These are phyloP conservation scores for Parotocinclus haroldoi DNA, from an alignment of 2,797 vertebrate genomes.

Conservation along the genomic window DNA sequence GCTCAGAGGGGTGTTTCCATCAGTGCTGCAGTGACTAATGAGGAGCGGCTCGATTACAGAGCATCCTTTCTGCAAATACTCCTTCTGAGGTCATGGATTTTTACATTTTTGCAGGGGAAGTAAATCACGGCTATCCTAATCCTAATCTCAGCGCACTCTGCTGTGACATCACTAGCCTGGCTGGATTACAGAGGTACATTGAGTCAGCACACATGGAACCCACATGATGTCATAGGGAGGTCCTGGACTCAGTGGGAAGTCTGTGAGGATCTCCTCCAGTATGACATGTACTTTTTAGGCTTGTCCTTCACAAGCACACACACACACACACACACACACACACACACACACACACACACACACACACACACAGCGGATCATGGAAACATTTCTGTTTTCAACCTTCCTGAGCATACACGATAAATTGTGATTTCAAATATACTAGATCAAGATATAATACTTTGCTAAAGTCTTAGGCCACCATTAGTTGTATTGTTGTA, in stretches of 20 bases:
- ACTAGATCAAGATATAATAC: no score
- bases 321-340: background rate
- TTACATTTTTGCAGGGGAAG: conserved; percentile 15
- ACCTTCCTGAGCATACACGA: no score
- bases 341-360: background rate
- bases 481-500: no score
- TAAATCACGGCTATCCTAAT: conserved; percentile 13
- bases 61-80: background rate
- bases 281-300: background rate
- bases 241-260: conserved; percentile 14
- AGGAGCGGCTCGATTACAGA: conserved; percentile 10
- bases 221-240: conserved; percentile 36
- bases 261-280: conserved; percentile 18
- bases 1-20: conserved; percentile 22
- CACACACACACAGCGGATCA: no score
- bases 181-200: background rate
- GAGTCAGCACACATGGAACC: conserved; percentile 10
- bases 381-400: no score
- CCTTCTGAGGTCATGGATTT: conserved; percentile 40
- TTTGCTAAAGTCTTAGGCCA: no score
- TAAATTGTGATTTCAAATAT: no score
- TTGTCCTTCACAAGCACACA: background rate
- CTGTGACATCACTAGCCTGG: conserved; percentile 30
- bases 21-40: conserved; percentile 20
- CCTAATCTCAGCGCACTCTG: conserved; percentile 32